Conservation (phyloP, 1,140 invertebrate species). For the Ostrea denselamellosa region DNA sequence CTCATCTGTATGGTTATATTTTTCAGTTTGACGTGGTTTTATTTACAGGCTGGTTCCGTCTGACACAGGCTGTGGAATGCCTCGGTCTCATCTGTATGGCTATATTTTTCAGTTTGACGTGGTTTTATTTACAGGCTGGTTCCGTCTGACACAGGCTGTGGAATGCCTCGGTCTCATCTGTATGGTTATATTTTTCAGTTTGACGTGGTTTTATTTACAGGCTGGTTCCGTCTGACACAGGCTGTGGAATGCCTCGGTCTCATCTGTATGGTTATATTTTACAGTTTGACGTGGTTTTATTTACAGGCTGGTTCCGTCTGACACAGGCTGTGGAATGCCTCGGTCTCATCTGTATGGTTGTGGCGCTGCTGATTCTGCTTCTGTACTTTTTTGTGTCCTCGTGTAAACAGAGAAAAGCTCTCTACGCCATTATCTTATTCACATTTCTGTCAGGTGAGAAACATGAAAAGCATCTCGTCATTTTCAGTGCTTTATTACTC, state of each 20-base stretch:
- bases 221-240: slow-evolving; percentile 61
- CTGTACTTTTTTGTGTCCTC: slow-evolving; percentile 61
- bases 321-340: slow-evolving; percentile 64
- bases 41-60: slow-evolving; percentile 59
- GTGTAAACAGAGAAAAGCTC: slow-evolving; percentile 58
- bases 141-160: background rate
- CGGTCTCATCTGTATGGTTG: slow-evolving; percentile 56
- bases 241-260: slow-evolving; percentile 63
- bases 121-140: background rate
- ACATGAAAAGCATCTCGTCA: background rate
- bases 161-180: background rate
- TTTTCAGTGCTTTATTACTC: no score
- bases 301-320: slow-evolving; percentile 62
- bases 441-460: slow-evolving; percentile 60
- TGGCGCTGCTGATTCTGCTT: slow-evolving; percentile 54
- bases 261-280: background rate
- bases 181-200: background rate
- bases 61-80: slow-evolving; percentile 66
- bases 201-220: slow-evolving; percentile 46
- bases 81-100: slow-evolving; percentile 37
- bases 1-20: slow-evolving; percentile 13
- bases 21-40: background rate
- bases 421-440: slow-evolving; percentile 54
- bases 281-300: background rate
- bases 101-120: background rate